Base-by-base conservation (phyloP, 2,888 invertebrate species). In the Tortrix viridana region DNA sequence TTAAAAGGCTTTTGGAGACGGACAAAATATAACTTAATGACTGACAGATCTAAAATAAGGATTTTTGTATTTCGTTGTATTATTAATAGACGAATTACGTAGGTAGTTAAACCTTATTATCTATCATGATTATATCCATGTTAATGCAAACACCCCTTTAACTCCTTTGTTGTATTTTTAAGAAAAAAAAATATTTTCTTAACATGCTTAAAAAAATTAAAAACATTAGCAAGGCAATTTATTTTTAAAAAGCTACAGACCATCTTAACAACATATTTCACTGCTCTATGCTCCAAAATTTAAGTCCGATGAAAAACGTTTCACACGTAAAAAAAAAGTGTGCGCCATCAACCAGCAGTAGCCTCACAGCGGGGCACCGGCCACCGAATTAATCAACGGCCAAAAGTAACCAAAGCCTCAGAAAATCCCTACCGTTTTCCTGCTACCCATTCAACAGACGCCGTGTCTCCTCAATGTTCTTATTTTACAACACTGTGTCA, bases 301-400 rank as follows among this genome's bases (percentile, higher is more conserved):
- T 38, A 37, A 60, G 60, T 69, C 57, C 68, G 67, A 73, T 73
- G 75, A 80, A 77, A 79, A 69, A 71, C 72, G 61, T 67, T 69
- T 67, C 73, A 71, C 70, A 67, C 70, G 70, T 72, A 74, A 72
- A 69, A 74, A n/a, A 75, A 77, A 79, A 79, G 76, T 74, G 74
- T 70, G 77, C 75, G 85, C 87, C 86, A 88, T 88, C 85, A 86
- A 82, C 75, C 80, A 75, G 81, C 84, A 81, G 85, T 80, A 82
- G 82, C 83, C 73, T 67, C 87, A 71, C 89, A 80, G 88, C 87
- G 80, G 88, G 86, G 74, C 74, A 74, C 79, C 76, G 77, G 84
- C 88, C 85, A 86, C 86, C 83, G 84, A 86, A 89, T 89, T 90
- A 89, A 90, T 89, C 86, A 88, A 86, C 84, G 74, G 71, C 76